phyloP scores from a whole-genome alignment of 2,888 invertebrate genomes.

The Phyllotreta cruciferae region DNA sequence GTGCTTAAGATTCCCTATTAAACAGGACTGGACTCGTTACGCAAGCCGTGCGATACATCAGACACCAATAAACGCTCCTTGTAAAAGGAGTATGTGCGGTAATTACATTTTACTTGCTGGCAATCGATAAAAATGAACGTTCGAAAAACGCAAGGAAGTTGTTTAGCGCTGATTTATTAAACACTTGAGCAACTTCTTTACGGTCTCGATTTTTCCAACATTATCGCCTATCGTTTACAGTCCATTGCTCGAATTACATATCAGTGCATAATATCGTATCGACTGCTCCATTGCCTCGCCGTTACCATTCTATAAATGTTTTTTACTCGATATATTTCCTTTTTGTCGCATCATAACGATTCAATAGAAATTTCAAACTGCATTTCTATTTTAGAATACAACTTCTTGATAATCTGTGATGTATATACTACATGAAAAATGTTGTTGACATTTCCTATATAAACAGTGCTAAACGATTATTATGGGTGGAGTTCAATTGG shows the following conservation, averaged over 20 bases:
- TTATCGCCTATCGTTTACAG: slow-evolving; percentile 53
- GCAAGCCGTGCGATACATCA: not conserved
- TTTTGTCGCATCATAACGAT: slow-evolving; percentile 45
- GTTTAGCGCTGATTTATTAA: slow-evolving; percentile 10
- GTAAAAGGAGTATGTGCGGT: too few species aligned
- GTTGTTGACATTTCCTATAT: slow-evolving; percentile 10
- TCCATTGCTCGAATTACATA: slow-evolving; percentile 54
- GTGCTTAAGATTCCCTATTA: slow-evolving; percentile 42
- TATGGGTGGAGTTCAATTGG: too few species aligned
- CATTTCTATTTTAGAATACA: slow-evolving; percentile 28
- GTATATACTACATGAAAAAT: slow-evolving; percentile 9
- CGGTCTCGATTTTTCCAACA: slow-evolving; percentile 52
- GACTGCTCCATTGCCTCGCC: slow-evolving; percentile 49
- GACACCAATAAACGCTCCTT: too few species aligned
- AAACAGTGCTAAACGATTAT: not conserved
- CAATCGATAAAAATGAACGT: too few species aligned
- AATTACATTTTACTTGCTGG: too few species aligned
- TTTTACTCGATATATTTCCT: slow-evolving; percentile 45
- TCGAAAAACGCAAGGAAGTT: too few species aligned
- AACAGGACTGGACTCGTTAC: slow-evolving; percentile 6
- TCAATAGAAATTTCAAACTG: slow-evolving; percentile 30
- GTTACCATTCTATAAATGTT: slow-evolving; percentile 43
- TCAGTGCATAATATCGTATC: slow-evolving; percentile 51
- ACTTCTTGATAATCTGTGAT: slow-evolving; percentile 23
- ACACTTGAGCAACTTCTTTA: slow-evolving; percentile 24